Percentiles rank a stretch among this genome's conserved stretches.
Conservation (phyloP, 2,113 vertebrate species). For the Gasterosteus aculeatus region DNA sequence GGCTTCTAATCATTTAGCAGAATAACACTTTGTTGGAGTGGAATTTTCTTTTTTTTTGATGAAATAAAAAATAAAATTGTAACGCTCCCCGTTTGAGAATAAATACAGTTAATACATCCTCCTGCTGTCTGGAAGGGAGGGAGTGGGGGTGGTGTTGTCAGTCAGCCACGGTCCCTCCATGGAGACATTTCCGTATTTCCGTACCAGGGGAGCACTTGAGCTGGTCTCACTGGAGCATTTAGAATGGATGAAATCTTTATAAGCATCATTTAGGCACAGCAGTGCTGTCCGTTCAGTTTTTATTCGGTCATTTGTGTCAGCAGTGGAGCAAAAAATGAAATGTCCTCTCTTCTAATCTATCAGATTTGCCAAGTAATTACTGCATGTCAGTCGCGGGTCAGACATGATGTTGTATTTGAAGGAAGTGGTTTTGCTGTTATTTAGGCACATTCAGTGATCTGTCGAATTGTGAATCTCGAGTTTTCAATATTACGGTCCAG, state of each 20-base stretch:
- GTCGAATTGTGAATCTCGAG: constrained; percentile 1
- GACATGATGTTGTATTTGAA: constrained; percentile 43
- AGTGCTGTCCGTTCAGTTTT: constrained; percentile 27
- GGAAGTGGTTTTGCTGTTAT: constrained; percentile 9
- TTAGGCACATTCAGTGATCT: not conserved
- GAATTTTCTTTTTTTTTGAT: not conserved
- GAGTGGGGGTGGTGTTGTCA: not conserved
- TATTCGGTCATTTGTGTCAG: constrained; percentile 23
- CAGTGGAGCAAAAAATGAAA: not conserved
- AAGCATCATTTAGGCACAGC: constrained; percentile 21
- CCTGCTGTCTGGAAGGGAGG: constrained; percentile 54
- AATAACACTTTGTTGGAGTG: not conserved
- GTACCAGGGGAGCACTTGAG: constrained; percentile 29
- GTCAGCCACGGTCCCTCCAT: constrained; percentile 24
- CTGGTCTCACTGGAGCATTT: constrained; percentile 41
- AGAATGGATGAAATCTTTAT: constrained; percentile 31
- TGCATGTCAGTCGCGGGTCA: constrained; percentile 45
- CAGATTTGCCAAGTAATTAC: constrained; percentile 27
- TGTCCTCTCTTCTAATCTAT: constrained; percentile 36
- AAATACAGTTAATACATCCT: constrained; percentile 66
- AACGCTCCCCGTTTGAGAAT: not conserved
- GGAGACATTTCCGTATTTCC: constrained; percentile 30
- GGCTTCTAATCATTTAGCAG: not conserved
- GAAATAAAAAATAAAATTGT: not conserved
- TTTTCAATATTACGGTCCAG: not conserved